These are phyloP conservation scores for Gallinago stenura DNA, from an alignment of 2,797 vertebrate species.

Conservation along the genomic window DNA sequence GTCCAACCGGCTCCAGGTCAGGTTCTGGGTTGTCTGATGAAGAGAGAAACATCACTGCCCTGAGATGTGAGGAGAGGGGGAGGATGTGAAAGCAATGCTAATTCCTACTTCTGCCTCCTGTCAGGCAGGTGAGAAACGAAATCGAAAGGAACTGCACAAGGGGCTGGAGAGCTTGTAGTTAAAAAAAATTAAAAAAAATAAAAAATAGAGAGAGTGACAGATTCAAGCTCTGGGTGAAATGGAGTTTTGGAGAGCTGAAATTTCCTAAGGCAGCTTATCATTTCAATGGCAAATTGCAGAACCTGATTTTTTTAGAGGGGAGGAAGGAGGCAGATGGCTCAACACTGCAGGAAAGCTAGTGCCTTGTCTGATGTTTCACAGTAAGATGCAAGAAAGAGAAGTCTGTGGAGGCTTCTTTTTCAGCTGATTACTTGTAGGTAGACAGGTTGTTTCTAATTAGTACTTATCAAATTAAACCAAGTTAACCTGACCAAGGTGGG, in stretches of 20 bases:
- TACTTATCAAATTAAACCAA: neutral
- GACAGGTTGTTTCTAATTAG: slow-evolving; percentile 29
- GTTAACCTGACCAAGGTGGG: neutral
- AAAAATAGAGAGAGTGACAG: neutral
- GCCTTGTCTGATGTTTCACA: slow-evolving; percentile 9
- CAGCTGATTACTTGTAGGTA: neutral
- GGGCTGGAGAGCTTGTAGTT: neutral
- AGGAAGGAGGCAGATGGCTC: neutral
- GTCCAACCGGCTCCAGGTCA: neutral
- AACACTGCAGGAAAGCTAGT: neutral
- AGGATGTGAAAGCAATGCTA: slow-evolving; percentile 39
- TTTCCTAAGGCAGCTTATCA: neutral
- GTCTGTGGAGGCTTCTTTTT: neutral
- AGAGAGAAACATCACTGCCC: neutral
- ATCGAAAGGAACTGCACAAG: neutral
- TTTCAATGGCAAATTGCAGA: neutral
- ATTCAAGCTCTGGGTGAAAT: neutral
- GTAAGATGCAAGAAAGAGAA: neutral
- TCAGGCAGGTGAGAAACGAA: slow-evolving; percentile 27
- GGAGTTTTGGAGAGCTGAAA: neutral
- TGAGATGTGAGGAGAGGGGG: neutral
- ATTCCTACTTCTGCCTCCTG: slow-evolving; percentile 38
- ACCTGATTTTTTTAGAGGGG: neutral
- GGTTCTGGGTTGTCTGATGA: neutral
- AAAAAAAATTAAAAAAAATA: neutral